These are phyloP conservation scores for Troilus luridus DNA, from an alignment of 2,888 invertebrate genomes.

Conservation along the genomic window DNA sequence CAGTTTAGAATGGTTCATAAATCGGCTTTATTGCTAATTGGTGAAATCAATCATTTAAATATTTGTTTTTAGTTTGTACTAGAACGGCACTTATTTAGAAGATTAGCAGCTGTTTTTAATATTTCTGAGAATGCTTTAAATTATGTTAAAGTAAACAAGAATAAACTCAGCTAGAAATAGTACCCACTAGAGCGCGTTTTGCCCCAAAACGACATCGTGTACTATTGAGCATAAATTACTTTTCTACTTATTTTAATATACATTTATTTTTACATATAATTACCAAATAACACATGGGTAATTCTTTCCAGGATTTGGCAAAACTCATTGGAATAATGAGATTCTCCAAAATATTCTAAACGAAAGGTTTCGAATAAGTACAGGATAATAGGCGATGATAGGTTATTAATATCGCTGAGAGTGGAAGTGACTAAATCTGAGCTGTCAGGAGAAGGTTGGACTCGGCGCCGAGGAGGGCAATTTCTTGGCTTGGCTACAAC, in stretches of 20 bases:
- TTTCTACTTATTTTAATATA: background rate
- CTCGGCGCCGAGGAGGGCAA: background rate
- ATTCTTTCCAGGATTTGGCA: background rate
- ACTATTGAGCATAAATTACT: too few species aligned
- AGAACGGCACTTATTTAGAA: too few species aligned
- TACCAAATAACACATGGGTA: background rate
- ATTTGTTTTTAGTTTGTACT: too few species aligned
- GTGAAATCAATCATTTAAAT: too few species aligned
- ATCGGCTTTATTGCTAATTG: too few species aligned
- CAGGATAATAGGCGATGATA: background rate
- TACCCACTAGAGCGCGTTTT: too few species aligned
- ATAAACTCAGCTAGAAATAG: too few species aligned
- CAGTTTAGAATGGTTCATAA: too few species aligned
- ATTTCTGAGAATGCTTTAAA: too few species aligned
- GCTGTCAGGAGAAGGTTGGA: background rate
- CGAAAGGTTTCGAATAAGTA: background rate
- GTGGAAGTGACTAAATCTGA: background rate
- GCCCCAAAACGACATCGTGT: too few species aligned
- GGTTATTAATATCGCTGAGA: background rate
- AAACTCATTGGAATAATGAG: background rate
- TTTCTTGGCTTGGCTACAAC: constrained; percentile 22
- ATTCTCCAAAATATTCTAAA: background rate
- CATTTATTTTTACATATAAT: background rate
- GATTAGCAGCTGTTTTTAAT: too few species aligned
- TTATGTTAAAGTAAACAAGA: too few species aligned